These are phyloP conservation scores for Adelognathus sp. DNA, from an alignment of 2,888 invertebrate genomes.

Conservation along the genomic window DNA sequence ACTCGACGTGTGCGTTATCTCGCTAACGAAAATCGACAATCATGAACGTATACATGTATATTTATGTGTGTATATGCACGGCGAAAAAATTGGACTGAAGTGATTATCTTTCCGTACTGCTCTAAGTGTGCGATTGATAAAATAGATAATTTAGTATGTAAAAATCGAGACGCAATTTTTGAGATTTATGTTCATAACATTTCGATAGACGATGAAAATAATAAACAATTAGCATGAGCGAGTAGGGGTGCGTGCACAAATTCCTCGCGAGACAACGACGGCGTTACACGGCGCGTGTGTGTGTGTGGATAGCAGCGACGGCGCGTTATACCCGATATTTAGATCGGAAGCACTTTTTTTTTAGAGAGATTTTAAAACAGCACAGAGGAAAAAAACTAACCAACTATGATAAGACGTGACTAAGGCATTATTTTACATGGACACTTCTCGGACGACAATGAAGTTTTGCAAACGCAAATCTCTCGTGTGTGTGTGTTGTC, in stretches of 20 bases:
- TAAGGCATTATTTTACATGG: conserved; percentile 71
- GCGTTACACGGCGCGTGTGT: not conserved
- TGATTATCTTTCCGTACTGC: not conserved
- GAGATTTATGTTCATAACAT: not conserved
- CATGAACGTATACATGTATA: not conserved
- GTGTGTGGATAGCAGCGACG: too few species aligned
- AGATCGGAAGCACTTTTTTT: conserved; percentile 38
- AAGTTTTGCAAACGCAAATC: too few species aligned
- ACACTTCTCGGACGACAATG: conserved; percentile 64
- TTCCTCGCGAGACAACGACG: conserved; percentile 1
- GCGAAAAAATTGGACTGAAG: not conserved
- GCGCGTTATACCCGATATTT: conserved; percentile 1
- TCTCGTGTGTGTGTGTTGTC: conserved; percentile 8
- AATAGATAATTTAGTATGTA: not conserved
- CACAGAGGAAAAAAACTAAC: conserved; percentile 71
- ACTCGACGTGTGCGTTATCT: not conserved
- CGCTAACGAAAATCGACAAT: not conserved
- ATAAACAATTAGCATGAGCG: not conserved
- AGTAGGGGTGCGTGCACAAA: not conserved
- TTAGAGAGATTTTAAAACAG: conserved; percentile 50
- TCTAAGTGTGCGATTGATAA: not conserved
- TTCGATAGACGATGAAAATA: not conserved
- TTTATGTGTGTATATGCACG: not conserved
- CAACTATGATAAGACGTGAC: conserved; percentile 68
- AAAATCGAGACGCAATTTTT: not conserved